phyloP scores from a whole-genome alignment of 1,140 invertebrate species.

The Neodiprion virginianus region DNA sequence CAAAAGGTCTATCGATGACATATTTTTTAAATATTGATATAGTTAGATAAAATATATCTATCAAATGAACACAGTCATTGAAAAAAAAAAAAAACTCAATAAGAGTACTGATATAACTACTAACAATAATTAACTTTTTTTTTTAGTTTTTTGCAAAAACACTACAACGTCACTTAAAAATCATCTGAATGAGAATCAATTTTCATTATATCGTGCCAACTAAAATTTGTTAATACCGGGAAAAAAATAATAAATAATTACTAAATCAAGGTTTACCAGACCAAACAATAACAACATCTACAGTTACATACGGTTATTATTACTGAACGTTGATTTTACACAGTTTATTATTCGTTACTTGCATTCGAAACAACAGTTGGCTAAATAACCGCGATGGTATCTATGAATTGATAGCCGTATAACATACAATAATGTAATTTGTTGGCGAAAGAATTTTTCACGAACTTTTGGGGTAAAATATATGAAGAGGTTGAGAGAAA shows the following conservation, averaged over 20 bases:
- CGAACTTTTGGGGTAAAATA: no score
- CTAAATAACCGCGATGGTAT: no score
- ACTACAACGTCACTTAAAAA: neutral
- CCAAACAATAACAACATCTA: neutral
- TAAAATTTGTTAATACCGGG: neutral
- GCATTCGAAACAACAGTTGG: neutral
- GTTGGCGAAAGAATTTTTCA: no score
- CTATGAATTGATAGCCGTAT: no score
- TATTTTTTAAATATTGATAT: neutral
- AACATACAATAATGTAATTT: no score
- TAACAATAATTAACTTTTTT: neutral
- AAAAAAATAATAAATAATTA: neutral
- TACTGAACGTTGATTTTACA: no score
- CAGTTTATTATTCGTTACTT: neutral
- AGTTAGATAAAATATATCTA: no score
- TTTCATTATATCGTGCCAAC: slow-evolving; percentile 7
- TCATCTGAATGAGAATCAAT: neutral
- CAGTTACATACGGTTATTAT: no score
- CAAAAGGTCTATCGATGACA: neutral
- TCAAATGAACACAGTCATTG: no score
- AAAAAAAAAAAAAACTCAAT: neutral
- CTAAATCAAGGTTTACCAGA: neutral
- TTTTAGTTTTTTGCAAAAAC: neutral
- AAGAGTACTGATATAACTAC: neutral
- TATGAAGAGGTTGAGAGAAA: no score